phyloP scores from a whole-genome alignment of 2,113 vertebrate genomes.

The Trichomycterus rosablanca region DNA sequence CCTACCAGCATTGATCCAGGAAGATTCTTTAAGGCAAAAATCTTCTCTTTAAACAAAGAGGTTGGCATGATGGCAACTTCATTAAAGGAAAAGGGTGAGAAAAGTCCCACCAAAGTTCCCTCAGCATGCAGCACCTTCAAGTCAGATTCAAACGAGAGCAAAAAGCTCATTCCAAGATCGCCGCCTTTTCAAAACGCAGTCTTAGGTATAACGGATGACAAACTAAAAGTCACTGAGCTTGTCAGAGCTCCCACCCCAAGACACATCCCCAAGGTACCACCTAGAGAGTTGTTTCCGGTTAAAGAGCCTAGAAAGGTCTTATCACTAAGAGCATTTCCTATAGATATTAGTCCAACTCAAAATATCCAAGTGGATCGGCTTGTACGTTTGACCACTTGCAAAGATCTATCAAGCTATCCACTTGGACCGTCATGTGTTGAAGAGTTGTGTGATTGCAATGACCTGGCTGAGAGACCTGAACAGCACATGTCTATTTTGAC shows the following conservation, averaged over 20 bases:
- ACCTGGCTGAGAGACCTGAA: neutral
- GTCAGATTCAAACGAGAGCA: conserved; percentile 7
- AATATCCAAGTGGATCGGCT: conserved; percentile 14
- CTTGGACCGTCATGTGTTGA: conserved; percentile 1
- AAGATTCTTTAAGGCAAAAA: conserved; percentile 37
- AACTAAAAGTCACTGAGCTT: conserved; percentile 20
- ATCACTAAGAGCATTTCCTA: conserved; percentile 52
- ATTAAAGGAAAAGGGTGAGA: conserved; percentile 59
- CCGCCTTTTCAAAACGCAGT: conserved; percentile 19
- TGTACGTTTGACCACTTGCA: conserved; percentile 26
- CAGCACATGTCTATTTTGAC: neutral
- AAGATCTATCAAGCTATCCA: conserved; percentile 42
- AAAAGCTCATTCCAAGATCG: conserved; percentile 41
- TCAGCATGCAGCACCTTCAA: conserved; percentile 36
- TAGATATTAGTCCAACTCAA: conserved; percentile 44
- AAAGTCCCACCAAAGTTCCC: conserved; percentile 54
- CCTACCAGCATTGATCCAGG: conserved; percentile 32
- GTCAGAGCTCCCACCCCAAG: conserved; percentile 37
- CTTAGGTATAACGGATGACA: conserved; percentile 40
- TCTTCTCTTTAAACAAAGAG: conserved; percentile 29
- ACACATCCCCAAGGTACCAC: conserved; percentile 54
- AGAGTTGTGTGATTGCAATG: neutral
- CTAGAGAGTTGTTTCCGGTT: conserved; percentile 51
- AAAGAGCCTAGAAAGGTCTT: conserved; percentile 40
- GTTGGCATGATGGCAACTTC: conserved; percentile 53